These are phyloP conservation scores for Dipodomys spectabilis DNA, from an alignment of 2,113 vertebrate species.

Conservation along the genomic window DNA sequence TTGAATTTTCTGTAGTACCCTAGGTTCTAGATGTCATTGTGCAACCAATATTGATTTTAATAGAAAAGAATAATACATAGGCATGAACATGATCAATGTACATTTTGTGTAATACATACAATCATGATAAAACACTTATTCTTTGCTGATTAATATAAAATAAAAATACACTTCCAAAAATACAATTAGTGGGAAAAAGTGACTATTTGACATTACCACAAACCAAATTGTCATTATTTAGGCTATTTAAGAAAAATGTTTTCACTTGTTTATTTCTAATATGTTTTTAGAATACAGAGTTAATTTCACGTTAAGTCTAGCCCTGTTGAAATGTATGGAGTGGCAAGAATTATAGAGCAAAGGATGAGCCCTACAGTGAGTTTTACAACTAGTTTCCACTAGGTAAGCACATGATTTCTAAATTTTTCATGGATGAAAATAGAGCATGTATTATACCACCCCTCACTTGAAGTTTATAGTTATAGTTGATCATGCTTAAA, in stretches of 20 bases:
- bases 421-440: conserved; percentile 67
- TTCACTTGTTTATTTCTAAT: neutral
- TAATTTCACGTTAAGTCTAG: conserved; percentile 41
- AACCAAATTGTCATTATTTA: neutral
- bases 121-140: no score
- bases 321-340: conserved; percentile 14
- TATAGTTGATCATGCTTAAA: conserved; percentile 74
- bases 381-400: conserved; percentile 33
- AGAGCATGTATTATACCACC: conserved; percentile 38
- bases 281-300: neutral
- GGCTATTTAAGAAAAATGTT: neutral
- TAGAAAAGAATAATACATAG: no score
- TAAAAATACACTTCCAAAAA: neutral
- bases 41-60: no score
- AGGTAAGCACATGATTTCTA: neutral
- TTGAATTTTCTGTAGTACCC: neutral
- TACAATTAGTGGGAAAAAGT: neutral
- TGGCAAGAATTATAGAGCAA: conserved; percentile 39
- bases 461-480: conserved; percentile 61
- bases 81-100: no score
- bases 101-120: no score
- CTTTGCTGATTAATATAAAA: neutral
- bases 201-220: neutral
- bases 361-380: neutral
- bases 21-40: neutral